These are phyloP conservation scores for Prorops nasuta DNA, from an alignment of 1,140 invertebrate genomes.

Conservation along the genomic window DNA sequence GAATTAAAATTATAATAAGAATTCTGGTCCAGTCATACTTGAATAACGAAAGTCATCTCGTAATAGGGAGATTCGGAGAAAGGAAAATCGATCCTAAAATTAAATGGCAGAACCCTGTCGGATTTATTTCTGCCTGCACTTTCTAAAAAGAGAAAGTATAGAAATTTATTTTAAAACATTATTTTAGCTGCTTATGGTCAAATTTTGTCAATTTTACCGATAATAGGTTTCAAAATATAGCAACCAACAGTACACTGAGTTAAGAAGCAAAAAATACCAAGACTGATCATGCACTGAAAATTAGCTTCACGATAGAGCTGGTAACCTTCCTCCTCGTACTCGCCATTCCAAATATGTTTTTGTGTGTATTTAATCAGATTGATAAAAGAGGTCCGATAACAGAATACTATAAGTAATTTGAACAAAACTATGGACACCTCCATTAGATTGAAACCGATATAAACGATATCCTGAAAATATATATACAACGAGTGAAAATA, in stretches of 20 bases:
- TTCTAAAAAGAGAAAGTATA: no score
- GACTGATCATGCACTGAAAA: constrained; percentile 13
- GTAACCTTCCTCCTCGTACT: constrained; percentile 10
- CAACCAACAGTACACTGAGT: constrained; percentile 9
- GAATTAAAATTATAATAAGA: not conserved
- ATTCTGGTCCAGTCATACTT: no score
- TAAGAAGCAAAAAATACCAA: constrained; percentile 5
- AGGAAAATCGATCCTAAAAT: constrained; percentile 10
- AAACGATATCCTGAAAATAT: not conserved
- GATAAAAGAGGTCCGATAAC: constrained; percentile 4
- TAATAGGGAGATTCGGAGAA: constrained; percentile 13
- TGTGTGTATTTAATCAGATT: constrained; percentile 12
- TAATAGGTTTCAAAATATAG: constrained; percentile 14
- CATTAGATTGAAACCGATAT: constrained; percentile 5
- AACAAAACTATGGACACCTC: constrained; percentile 7
- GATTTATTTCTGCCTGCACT: constrained; percentile 14
- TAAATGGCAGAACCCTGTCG: constrained; percentile 15
- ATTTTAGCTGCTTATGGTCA: no score
- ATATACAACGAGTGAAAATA: no score
- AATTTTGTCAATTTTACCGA: no score
- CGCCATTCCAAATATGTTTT: constrained; percentile 12
- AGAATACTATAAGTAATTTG: constrained; percentile 8
- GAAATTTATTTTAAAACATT: no score
- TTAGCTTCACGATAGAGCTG: constrained; percentile 5
- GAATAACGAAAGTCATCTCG: constrained; percentile 11